phyloP scores from a whole-genome alignment of 92 coral and sea anemone species.

The Epizoanthus scotinus region DNA sequence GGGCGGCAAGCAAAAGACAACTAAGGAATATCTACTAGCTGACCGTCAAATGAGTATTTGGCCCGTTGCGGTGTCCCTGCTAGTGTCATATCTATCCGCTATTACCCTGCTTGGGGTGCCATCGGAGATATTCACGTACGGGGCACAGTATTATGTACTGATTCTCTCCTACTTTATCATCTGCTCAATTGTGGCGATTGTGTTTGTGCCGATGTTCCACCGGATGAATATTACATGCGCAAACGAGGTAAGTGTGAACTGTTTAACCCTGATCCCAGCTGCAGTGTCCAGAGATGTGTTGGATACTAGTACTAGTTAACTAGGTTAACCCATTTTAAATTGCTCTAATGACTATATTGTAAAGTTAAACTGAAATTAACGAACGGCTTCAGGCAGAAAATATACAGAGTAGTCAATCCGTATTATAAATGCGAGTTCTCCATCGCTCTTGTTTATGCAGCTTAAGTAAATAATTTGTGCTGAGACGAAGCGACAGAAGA shows the following conservation, averaged over 20 bases:
- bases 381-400: no score
- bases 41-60: slow-evolving; percentile 76
- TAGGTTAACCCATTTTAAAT: no score
- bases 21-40: slow-evolving; percentile 83
- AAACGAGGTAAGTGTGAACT: slow-evolving; percentile 73
- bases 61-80: slow-evolving; percentile 88
- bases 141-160: slow-evolving; percentile 77
- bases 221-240: slow-evolving; percentile 81
- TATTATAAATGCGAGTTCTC: no score
- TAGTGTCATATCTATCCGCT: slow-evolving; percentile 91
- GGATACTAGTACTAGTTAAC: no score
- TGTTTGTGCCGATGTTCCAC: slow-evolving; percentile 92
- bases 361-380: no score
- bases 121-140: slow-evolving; percentile 93
- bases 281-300: no score
- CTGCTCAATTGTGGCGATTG: slow-evolving; percentile 63
- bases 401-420: no score
- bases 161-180: slow-evolving; percentile 70
- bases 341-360: no score
- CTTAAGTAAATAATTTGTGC: no score
- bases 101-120: slow-evolving; percentile 93
- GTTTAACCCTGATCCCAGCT: neutral
- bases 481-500: no score
- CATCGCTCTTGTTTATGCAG: no score
- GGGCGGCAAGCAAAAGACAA: slow-evolving; percentile 81